phyloP scores from a whole-genome alignment of 2,797 vertebrate genomes.

The Jordanella pulchra region DNA sequence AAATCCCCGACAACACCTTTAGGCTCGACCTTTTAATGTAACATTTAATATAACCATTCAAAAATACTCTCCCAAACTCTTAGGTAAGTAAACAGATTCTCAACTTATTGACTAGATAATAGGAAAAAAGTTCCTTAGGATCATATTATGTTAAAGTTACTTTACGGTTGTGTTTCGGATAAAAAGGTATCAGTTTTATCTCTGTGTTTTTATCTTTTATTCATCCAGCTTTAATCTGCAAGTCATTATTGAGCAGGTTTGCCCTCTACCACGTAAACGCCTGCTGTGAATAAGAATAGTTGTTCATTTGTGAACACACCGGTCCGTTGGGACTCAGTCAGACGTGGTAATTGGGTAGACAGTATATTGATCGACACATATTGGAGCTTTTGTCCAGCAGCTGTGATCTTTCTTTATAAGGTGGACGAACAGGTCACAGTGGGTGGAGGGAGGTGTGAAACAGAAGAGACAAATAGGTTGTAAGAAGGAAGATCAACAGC shows the following conservation, averaged over 20 bases:
- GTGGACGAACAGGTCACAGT: conserved; percentile 34
- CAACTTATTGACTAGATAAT: background rate
- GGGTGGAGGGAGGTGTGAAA: conserved; percentile 11
- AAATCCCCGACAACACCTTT: background rate
- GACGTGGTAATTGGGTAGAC: conserved; percentile 47
- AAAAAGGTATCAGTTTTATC: background rate
- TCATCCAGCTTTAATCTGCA: conserved; percentile 27
- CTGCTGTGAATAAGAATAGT: conserved; percentile 23
- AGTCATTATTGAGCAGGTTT: conserved; percentile 34
- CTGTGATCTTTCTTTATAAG: conserved; percentile 59
- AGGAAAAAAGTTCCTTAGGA: conserved; percentile 13
- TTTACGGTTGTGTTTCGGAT: background rate
- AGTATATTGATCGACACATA: conserved; percentile 69
- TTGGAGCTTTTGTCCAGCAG: conserved; percentile 54
- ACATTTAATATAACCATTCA: too few relatives aligned
- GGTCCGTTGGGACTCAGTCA: conserved; percentile 50
- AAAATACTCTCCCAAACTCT: background rate
- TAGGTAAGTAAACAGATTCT: background rate
- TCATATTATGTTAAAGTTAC: conserved; percentile 15
- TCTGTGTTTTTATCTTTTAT: conserved; percentile 25
- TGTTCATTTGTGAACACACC: conserved; percentile 33
- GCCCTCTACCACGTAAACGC: conserved; percentile 20
- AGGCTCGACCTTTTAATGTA: background rate
- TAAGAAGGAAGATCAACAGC: conserved; percentile 17
- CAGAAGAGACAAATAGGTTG: background rate